Evolutionary conservation across 2,113 vertebrate species (phyloP).

Genomic region (Symphodus melops): DNA sequence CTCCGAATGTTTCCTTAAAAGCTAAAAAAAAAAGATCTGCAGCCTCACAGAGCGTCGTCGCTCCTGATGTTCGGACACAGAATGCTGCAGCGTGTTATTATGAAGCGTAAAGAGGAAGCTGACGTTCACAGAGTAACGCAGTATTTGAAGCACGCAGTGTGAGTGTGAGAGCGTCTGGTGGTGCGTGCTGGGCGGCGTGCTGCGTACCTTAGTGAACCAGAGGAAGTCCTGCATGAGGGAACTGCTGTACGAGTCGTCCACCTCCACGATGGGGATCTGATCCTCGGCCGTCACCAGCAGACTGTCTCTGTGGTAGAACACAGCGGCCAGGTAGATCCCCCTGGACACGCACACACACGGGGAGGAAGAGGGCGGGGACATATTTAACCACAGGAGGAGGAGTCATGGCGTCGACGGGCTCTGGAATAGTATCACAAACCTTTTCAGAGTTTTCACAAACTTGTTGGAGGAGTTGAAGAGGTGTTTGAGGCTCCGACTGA

Average conservation of each 20-base stretch:
- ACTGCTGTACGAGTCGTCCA: constrained; percentile 94
- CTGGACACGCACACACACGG: constrained; percentile 69
- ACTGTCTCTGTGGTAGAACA: constrained; percentile 96
- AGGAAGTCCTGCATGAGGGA: constrained; percentile 96
- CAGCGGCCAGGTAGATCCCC: constrained; percentile 94
- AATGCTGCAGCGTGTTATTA: too few relatives aligned
- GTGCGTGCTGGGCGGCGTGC: background rate
- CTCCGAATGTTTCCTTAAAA: too few relatives aligned
- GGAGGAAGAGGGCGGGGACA: too few relatives aligned
- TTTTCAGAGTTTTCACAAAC: constrained; percentile 97
- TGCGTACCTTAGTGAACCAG: constrained; percentile 96
- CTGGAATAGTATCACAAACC: constrained; percentile 75
- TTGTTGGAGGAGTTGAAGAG: constrained; percentile 98
- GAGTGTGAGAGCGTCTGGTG: background rate
- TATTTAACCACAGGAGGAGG: too few relatives aligned
- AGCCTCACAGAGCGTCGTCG: too few relatives aligned
- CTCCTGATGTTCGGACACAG: too few relatives aligned
- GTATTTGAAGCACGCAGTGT: too few relatives aligned
- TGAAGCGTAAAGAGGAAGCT: too few relatives aligned
- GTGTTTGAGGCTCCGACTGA: constrained; percentile 96
- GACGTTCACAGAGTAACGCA: too few relatives aligned
- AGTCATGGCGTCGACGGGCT: too few relatives aligned
- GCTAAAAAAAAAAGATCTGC: too few relatives aligned
- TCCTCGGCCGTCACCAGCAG: constrained; percentile 97
- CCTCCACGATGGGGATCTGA: constrained; percentile 98